phyloP scores from a whole-genome alignment of 2,888 invertebrate genomes.

The Papilio demoleus region DNA sequence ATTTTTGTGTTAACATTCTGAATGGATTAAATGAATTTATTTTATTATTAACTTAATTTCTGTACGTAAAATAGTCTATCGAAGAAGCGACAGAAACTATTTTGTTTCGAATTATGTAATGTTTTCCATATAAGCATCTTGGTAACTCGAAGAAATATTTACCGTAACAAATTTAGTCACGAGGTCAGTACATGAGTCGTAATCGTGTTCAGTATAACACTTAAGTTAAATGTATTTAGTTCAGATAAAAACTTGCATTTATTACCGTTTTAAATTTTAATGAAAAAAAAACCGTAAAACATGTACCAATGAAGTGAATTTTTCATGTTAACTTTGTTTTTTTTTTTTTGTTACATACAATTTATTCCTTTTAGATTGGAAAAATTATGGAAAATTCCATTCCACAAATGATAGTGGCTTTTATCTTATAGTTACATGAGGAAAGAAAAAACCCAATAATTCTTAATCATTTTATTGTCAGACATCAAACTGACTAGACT shows the following conservation, averaged over 20 bases:
- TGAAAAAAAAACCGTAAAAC: background rate
- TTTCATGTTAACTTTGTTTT: background rate
- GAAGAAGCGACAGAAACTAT: too few species aligned
- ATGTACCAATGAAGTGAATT: background rate
- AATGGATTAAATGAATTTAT: too few species aligned
- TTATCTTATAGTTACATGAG: too few species aligned
- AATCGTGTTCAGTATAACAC: background rate
- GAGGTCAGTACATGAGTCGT: background rate
- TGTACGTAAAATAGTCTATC: too few species aligned
- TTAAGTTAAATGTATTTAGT: slow-evolving; percentile 8
- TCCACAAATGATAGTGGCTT: too few species aligned
- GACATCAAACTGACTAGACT: slow-evolving; percentile 18
- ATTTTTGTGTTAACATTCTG: too few species aligned
- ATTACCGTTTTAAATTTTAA: background rate
- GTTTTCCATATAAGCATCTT: too few species aligned
- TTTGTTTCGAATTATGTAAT: too few species aligned
- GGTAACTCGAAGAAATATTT: background rate
- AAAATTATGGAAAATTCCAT: background rate
- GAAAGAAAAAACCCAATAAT: background rate
- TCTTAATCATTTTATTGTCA: slow-evolving; percentile 7
- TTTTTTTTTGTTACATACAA: background rate
- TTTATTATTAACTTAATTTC: too few species aligned
- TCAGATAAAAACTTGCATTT: slow-evolving; percentile 13
- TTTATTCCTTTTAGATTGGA: background rate
- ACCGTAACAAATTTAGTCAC: background rate